These are phyloP conservation scores for Fistularia commersonii DNA, from an alignment of 2,797 vertebrate genomes.

Conservation along the genomic window DNA sequence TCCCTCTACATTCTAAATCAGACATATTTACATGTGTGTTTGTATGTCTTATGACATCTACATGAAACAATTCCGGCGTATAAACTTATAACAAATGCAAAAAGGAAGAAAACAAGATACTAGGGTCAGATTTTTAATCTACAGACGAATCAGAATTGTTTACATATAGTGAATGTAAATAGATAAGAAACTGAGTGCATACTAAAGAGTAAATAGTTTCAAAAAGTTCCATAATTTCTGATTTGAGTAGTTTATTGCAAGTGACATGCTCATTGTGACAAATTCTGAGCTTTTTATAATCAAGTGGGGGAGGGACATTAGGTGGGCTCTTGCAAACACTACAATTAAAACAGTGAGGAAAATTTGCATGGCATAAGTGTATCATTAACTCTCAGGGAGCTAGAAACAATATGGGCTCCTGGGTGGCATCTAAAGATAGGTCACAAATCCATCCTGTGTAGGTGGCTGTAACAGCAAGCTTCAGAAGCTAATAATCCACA, in stretches of 20 bases:
- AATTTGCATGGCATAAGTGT: conserved; percentile 63
- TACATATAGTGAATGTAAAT: too few species aligned
- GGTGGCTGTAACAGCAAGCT: conserved; percentile 45
- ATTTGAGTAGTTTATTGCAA: conserved; percentile 30
- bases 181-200: too few species aligned
- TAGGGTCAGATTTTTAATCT: too few species aligned
- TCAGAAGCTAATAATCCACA: conserved; percentile 40
- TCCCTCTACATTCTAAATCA: too few species aligned
- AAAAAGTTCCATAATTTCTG: conserved; percentile 19
- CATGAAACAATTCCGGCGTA: too few species aligned
- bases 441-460: conserved; percentile 51
- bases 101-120: too few species aligned
- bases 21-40: too few species aligned
- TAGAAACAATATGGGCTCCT: conserved; percentile 58
- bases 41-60: too few species aligned
- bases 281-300: conserved; percentile 53
- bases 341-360: conserved; percentile 64
- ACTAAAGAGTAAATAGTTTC: not conserved
- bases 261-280: conserved; percentile 29
- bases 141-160: too few species aligned
- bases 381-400: conserved; percentile 65
- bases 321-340: conserved; percentile 55
- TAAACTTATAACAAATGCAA: too few species aligned
- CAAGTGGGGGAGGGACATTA: conserved; percentile 53
- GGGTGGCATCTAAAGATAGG: conserved; percentile 66